A percentile compares a stretch with the other conserved stretches of the same genome.
These are phyloP conservation scores for Hystrix brachyura DNA, from an alignment of 2,113 vertebrate species.

Conservation along the genomic window DNA sequence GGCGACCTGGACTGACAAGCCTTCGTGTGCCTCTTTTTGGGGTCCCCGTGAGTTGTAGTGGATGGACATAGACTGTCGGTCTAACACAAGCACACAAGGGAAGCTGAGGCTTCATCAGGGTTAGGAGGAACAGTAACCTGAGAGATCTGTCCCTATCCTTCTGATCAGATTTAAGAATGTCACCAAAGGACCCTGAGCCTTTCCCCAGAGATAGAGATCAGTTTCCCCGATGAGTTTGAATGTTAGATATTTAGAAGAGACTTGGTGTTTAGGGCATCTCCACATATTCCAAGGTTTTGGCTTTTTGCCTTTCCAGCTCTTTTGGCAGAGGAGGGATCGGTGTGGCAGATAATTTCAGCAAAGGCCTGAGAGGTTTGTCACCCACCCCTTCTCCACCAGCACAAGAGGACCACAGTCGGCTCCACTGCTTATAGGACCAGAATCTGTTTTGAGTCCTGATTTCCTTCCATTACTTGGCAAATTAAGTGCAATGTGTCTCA, in stretches of 20 bases:
- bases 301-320: not conserved
- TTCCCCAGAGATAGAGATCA: not conserved
- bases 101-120: not conserved
- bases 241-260: not conserved
- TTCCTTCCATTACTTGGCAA: not conserved
- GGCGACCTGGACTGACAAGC: too few relatives aligned
- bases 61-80: not conserved
- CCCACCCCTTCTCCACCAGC: not conserved
- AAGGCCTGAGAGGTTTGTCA: not conserved
- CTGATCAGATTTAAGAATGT: not conserved
- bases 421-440: not conserved
- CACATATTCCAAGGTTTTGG: not conserved
- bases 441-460: not conserved
- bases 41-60: too few relatives aligned
- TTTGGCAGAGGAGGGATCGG: not conserved
- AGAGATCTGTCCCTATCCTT: not conserved
- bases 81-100: not conserved
- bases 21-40: not conserved
- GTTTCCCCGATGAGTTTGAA: not conserved
- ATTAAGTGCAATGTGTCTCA: not conserved
- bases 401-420: not conserved
- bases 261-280: not conserved
- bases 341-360: not conserved
- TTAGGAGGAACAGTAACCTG: not conserved
- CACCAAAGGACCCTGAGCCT: not conserved